These are phyloP conservation scores for Catocala sponsa DNA, from an alignment of 2,888 invertebrate species.

Conservation along the genomic window DNA sequence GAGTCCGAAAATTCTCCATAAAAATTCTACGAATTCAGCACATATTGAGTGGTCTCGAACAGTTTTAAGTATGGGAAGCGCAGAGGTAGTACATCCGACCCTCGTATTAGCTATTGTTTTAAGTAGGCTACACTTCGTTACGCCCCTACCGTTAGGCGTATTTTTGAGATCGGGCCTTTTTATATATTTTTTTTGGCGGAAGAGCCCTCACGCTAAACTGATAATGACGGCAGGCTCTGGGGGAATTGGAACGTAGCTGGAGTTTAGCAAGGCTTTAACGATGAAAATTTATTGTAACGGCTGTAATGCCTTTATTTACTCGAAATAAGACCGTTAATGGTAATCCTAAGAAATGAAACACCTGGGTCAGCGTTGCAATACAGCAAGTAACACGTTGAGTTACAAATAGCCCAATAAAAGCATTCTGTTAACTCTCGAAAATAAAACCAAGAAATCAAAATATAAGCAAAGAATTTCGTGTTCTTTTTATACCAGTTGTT, in stretches of 20 bases:
- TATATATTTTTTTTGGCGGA: conserved; percentile 77
- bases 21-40: conserved; percentile 84
- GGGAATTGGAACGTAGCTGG: conserved; percentile 59
- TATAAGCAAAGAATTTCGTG: conserved; percentile 1
- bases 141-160: conserved; percentile 79
- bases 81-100: conserved; percentile 73
- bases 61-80: conserved; percentile 77
- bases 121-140: conserved; percentile 86
- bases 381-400: conserved; percentile 42
- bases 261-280: conserved; percentile 74
- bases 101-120: conserved; percentile 87
- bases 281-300: conserved; percentile 82
- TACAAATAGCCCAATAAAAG: conserved; percentile 30
- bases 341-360: conserved; percentile 73
- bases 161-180: conserved; percentile 74
- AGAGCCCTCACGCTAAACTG: conserved; percentile 83
- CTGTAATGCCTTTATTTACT: conserved; percentile 75
- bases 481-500: conserved; percentile 20
- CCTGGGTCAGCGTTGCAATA: conserved; percentile 60
- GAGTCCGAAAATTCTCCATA: conserved; percentile 73
- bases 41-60: conserved; percentile 81
- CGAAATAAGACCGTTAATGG: conserved; percentile 75
- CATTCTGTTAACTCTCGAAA: conserved; percentile 1
- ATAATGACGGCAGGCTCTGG: conserved; percentile 77
- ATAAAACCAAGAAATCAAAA: conserved; percentile 21